Evolutionary conservation across 1,140 invertebrate genomes (phyloP), one percentile per base, ranked within the genome.

Genomic region (Solenopsis invicta): DNA sequence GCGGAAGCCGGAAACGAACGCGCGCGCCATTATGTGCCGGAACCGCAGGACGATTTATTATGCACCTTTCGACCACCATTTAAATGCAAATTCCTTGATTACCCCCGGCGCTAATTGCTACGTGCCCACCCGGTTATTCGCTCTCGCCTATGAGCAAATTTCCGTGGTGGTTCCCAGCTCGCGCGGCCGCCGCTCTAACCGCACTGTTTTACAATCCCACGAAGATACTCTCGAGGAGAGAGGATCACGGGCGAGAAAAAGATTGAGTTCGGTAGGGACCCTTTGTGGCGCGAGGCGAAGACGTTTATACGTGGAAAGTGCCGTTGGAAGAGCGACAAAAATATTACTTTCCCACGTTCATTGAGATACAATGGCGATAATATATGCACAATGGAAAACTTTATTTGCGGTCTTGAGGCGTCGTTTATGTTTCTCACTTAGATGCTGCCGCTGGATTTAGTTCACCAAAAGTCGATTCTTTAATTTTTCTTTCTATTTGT

Each of bases 81-180:
- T 94, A 94, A 94, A 94, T 94, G 94, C 93, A 94, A 94, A 94
- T 94, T 93, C 88, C 90, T 93, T 94, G 92, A 94, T 94, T 94
- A 94, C 90, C 87, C 84, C 71, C 74, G 80, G 91, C 88, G 90
- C 92, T 94, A 94, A 94, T 94, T 94, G 92, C 92, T 92, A 91
- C 89, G 90, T 93, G 93, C 87, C 88, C 76, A 72, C 41, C 45
- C 88, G 88, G 61, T 87, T 81, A 72, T 86, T 78, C 78, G 59
- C 72, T 85, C 88, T 85, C 56, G 52, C 41, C 71, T 48, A 24
- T 64, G 54, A 87, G 54, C 66, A 76, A 90, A 90, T 90, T 72
- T 71, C 56, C 85, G 54, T 76, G 78, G 37, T 29, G 61, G 52
- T 87, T 87, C 41, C 67, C 34, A 21, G 24, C 71, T 77, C 76